Evolutionary conservation across 30 jellyfish, hydroid and myxozoan genomes (phyloP), one percentile per base, ranked within the genome.

Genomic region (Aurelia coerulea): DNA sequence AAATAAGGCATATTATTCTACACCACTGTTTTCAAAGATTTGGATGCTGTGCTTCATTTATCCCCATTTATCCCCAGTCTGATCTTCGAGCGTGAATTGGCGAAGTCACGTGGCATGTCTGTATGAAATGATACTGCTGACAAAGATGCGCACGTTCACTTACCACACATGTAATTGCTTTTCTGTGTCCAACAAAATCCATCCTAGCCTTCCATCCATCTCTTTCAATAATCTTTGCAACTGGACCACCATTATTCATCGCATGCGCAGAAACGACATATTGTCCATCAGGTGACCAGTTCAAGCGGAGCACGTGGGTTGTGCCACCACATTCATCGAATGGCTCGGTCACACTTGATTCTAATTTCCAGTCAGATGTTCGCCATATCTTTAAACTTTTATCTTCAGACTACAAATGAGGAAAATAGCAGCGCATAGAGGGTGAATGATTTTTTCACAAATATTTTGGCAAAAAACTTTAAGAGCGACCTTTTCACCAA

Each of bases 261-360:
- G 99, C 99, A 87, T 96, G 99, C 3, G 99, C 97, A 46, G 98
- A 90, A 32, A 91, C 97, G 0, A 96, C 87, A 62, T 88, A 96
- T 42, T 96, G 98, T 18, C 99, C 99, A 83, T 96, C 99, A 19
- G 99, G 97, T 1, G 99, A 96, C 99, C 99, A 96, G 84, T 87
- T 79, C 6, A 96, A 90, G 19, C 99, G 97, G 42, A 96, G 89
- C 15, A 91, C 96, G 60, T 91, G 97, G 16, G 99, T 96, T 32
- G 98, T 88, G 0, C 98, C 97, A 52, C 98, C 93, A 16, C 98
- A 86, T 50, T 88, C 97, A n/a, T 63, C 89, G 62, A 96, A 96
- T 8, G 99, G 99, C 46, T 96, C 98, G 5, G 91, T 88, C 69
- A 96, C 90, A 31, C 74, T 80, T 65, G 90, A 68, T 84, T 92